Conservation (phyloP, 1,140 invertebrate species). For the Polypedilum pembai region DNA sequence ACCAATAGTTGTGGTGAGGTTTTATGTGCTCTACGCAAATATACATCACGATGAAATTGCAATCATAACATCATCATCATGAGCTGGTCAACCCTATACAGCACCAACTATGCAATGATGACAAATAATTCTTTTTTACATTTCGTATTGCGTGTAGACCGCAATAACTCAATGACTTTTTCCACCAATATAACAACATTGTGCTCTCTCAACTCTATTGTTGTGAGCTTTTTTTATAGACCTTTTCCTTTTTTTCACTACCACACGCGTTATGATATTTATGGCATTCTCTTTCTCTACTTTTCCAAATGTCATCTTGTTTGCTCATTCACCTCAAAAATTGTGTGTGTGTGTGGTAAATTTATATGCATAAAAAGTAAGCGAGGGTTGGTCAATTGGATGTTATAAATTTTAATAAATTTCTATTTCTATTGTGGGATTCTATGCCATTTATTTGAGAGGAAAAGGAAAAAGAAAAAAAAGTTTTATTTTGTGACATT, state of each 20-base stretch:
- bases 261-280: too few relatives aligned
- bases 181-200: not conserved
- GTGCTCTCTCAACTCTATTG: not conserved
- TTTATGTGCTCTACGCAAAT: constrained; percentile 14
- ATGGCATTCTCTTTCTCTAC: not conserved
- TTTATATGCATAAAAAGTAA: too few relatives aligned
- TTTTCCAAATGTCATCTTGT: constrained; percentile 1
- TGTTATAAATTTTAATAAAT: too few relatives aligned
- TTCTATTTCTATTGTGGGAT: too few relatives aligned
- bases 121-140: constrained; percentile 13
- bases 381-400: too few relatives aligned
- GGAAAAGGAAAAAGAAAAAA: too few relatives aligned
- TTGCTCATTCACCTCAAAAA: constrained; percentile 11
- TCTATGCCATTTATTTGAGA: too few relatives aligned
- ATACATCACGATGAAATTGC: constrained; percentile 11
- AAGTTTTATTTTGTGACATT: too few relatives aligned
- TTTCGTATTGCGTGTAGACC: not conserved
- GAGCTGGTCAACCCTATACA: not conserved
- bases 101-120: not conserved
- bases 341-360: not conserved
- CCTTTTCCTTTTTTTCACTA: too few relatives aligned
- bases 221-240: too few relatives aligned
- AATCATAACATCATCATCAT: constrained; percentile 18
- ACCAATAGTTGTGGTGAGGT: not conserved
- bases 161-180: constrained; percentile 6